Evolutionary conservation across 2,888 invertebrate genomes (phyloP).

Genomic region (Callinectes sapidus): DNA sequence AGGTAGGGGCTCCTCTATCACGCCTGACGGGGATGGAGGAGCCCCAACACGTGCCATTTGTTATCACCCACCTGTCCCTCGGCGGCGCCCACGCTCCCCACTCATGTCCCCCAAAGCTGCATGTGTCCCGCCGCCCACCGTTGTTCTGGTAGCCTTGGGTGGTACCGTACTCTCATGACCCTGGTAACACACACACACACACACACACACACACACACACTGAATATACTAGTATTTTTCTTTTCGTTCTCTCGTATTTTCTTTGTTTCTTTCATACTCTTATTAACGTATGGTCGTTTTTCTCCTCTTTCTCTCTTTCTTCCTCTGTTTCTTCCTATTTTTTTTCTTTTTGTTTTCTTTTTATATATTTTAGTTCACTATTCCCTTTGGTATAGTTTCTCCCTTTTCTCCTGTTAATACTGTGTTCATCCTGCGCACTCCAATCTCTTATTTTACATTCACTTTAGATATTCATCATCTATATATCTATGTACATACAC

Average conservation of each 20-base stretch:
- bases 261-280: not conserved
- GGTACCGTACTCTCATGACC: not conserved
- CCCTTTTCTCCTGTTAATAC: not conserved
- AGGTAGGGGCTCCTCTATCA: constrained; percentile 25
- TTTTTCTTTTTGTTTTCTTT: not conserved
- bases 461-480: not conserved
- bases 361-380: not conserved
- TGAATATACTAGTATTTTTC: not conserved
- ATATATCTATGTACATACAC: not conserved
- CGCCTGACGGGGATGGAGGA: not conserved
- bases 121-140: not conserved
- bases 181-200: not conserved
- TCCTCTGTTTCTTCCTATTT: constrained; percentile 32
- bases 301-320: not conserved
- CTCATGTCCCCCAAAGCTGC: not conserved
- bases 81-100: not conserved
- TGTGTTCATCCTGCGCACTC: not conserved
- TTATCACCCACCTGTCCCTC: not conserved
- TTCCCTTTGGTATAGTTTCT: not conserved
- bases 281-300: not conserved
- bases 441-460: not conserved
- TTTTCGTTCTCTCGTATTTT: not conserved
- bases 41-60: not conserved
- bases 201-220: constrained; percentile 25
- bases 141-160: not conserved